Conservation (phyloP, 2,888 invertebrate species). For the Timandra comae region DNA sequence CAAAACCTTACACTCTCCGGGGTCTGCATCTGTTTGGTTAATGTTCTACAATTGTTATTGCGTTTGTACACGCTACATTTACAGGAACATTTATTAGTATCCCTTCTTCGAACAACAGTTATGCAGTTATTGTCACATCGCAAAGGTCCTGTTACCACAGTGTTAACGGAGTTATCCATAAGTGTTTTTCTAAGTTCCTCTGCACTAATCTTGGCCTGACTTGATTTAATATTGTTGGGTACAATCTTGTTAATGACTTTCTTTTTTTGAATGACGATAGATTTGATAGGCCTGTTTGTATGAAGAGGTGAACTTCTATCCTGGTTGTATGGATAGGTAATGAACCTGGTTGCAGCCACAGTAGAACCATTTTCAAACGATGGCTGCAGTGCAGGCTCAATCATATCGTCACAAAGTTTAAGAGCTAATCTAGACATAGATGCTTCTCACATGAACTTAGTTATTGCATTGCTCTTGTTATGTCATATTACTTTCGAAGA, state of each 20-base stretch:
- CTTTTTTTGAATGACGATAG: slow-evolving; percentile 34
- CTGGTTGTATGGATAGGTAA: no score
- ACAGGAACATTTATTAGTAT: slow-evolving; percentile 25
- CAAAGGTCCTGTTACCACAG: slow-evolving; percentile 36
- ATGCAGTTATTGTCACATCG: slow-evolving; percentile 39
- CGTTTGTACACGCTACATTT: slow-evolving; percentile 24
- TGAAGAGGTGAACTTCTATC: no score
- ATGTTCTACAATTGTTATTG: slow-evolving; percentile 14
- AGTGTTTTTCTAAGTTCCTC: slow-evolving; percentile 30
- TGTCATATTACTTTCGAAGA: no score
- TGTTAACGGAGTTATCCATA: slow-evolving; percentile 37
- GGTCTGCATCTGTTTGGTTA: slow-evolving; percentile 37
- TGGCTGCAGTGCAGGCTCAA: slow-evolving; percentile 32
- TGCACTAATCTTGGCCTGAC: slow-evolving; percentile 26
- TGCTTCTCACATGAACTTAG: no score
- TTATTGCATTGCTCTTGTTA: no score
- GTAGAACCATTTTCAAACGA: slow-evolving; percentile 16
- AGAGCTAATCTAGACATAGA: no score
- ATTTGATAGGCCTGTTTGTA: slow-evolving; percentile 23
- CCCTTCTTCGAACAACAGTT: slow-evolving; percentile 40
- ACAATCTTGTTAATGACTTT: slow-evolving; percentile 29
- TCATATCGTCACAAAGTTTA: slow-evolving; percentile 29
- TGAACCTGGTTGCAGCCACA: no score
- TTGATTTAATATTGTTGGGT: slow-evolving; percentile 12
- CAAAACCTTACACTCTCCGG: slow-evolving; percentile 13